A percentile compares a stretch with the other conserved stretches of the same genome.
Conservation (phyloP, 2,797 vertebrate species). For the Pseudomugil tenellus region DNA sequence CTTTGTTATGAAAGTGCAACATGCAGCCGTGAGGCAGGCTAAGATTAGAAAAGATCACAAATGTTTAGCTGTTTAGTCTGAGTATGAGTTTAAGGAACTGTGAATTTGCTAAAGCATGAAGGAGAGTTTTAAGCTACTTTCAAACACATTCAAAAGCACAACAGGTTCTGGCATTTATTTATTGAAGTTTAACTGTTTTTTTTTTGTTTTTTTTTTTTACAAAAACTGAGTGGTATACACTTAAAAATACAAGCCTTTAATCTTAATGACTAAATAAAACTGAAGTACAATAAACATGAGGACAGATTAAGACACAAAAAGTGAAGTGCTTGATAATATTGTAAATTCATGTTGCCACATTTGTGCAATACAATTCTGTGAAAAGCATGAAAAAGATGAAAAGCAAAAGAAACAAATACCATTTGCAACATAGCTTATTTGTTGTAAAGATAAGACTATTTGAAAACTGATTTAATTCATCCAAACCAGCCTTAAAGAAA, state of each 20-base stretch:
- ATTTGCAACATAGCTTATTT: constrained; percentile 69
- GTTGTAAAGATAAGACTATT: constrained; percentile 20
- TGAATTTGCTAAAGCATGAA: not conserved
- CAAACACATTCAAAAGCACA: constrained; percentile 3
- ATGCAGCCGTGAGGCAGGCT: constrained; percentile 24
- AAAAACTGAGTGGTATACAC: constrained; percentile 36
- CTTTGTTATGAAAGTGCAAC: constrained; percentile 61
- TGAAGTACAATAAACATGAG: constrained; percentile 22
- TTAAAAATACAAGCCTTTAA: constrained; percentile 34
- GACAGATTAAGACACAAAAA: constrained; percentile 32
- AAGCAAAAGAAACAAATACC: constrained; percentile 1
- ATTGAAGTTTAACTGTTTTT: constrained; percentile 56
- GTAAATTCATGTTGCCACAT: constrained; percentile 18
- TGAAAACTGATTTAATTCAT: constrained; percentile 13
- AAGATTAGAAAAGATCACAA: constrained; percentile 52
- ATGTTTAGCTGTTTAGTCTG: constrained; percentile 1
- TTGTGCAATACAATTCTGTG: constrained; percentile 61
- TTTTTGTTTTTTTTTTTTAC: too few relatives aligned
- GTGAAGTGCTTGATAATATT: constrained; percentile 52
- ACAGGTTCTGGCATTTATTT: constrained; percentile 49
- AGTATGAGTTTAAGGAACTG: constrained; percentile 22
- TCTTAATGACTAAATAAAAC: constrained; percentile 33
- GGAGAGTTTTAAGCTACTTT: not conserved
- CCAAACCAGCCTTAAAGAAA: constrained; percentile 1
- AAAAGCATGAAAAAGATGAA: constrained; percentile 25